Evolutionary conservation across 2,888 invertebrate species (phyloP), one percentile per base, ranked within the genome.

Genomic region (Epinotia brunnichana): DNA sequence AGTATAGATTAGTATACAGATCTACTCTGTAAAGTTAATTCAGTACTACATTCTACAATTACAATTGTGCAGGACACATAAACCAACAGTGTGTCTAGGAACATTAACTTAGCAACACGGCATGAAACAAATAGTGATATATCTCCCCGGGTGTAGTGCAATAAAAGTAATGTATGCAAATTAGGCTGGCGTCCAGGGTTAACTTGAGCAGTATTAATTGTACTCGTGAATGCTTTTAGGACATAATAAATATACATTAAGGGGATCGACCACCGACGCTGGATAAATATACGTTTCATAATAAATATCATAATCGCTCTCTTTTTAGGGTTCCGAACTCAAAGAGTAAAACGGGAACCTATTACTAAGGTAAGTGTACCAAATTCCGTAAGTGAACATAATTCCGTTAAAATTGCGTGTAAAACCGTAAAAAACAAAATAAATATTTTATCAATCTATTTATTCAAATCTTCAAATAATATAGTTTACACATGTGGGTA

Each of bases 221-320:
- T 57, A 29, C 57, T 59, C 59, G 57, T 48, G 29, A 59, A 68
- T 59, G 67, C 57, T 68, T 57, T 68, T 68, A 59, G 57, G 54
- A 24, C 54, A 63, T 63, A 56, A 56, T 66, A 66, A 66, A 66
- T 66, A 66, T 56, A 66, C 66, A 66, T 66, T 66, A 66, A 39
- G 54, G 39, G 21, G 54, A 66, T 66, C 54, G n/a, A 56, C 29
- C 29, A 2, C 41, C 21, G 21, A n/a, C n/a, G 66, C 0, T 7
- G 66, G 2, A 54, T 21, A 63, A 9, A 35, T 35, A 29, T 51
- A 53, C 51, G 19, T 63, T 53, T 51, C 51, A 13, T 11, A 7
- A 53, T 51, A 48, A 51, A 63, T 29, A 35, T 11, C 35, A 64
- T 11, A 35, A 64, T 35, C 3, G 11, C n/a, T n/a, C n/a, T n/a